A percentile compares a stretch with the other conserved stretches of the same genome.
Evolutionary conservation across 2,113 vertebrate species (phyloP).

Genomic region (Alethe castanea): DNA sequence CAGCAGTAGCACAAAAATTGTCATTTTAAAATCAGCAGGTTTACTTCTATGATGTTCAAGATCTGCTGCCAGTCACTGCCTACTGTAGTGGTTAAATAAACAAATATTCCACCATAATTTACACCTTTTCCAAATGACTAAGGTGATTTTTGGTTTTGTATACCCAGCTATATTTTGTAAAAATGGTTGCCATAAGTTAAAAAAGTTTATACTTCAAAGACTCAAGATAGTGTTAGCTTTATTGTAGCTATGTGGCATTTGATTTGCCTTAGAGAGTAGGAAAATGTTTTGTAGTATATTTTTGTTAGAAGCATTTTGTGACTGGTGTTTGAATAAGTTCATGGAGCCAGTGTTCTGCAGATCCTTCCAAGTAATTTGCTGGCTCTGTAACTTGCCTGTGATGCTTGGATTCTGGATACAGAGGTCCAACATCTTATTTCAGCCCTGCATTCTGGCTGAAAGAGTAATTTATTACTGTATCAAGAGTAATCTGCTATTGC

Average conservation of each 20-base stretch:
- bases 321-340: background rate
- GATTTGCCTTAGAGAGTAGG: background rate
- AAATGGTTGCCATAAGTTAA: background rate
- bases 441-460: background rate
- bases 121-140: background rate
- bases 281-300: background rate
- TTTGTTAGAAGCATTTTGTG: background rate
- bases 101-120: background rate
- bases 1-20: background rate
- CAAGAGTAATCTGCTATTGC: background rate
- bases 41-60: background rate
- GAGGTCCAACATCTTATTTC: background rate
- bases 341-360: background rate
- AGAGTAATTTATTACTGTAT: background rate
- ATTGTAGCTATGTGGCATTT: background rate
- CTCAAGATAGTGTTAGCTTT: background rate
- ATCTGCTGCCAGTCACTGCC: background rate
- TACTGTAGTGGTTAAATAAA: background rate
- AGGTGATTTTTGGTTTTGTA: background rate
- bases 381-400: background rate
- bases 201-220: background rate
- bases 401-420: background rate
- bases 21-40: background rate
- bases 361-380: background rate
- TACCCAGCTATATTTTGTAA: background rate